Evolutionary conservation across 2,113 vertebrate genomes (phyloP).

Genomic region (Caloenas nicobarica): DNA sequence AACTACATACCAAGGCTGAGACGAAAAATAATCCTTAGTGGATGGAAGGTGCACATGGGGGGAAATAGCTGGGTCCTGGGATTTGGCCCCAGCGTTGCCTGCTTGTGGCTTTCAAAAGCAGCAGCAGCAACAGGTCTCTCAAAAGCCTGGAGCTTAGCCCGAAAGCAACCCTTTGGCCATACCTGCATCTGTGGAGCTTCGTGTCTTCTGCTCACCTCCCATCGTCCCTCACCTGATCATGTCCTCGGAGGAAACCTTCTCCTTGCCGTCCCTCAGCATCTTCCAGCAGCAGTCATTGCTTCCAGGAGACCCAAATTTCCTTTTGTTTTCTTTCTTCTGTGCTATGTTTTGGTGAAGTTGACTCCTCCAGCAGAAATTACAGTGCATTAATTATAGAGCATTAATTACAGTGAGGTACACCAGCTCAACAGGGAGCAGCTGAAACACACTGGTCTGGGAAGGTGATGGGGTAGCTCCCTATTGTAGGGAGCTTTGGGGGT

Average conservation of each 20-base stretch:
- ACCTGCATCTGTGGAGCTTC: neutral
- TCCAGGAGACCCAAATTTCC: neutral
- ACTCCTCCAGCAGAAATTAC: neutral
- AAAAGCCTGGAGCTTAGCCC: neutral
- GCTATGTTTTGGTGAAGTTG: neutral
- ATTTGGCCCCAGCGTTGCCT: neutral
- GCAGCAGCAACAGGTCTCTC: neutral
- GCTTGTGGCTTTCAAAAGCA: neutral
- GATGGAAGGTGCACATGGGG: neutral
- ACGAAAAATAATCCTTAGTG: neutral
- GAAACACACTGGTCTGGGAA: neutral
- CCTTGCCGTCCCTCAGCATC: neutral
- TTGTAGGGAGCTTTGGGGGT: neutral
- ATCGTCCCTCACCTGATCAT: neutral
- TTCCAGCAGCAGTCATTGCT: neutral
- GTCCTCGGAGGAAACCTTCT: neutral
- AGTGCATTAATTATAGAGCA: too few species aligned
- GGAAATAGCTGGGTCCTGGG: neutral
- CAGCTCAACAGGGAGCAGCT: neutral
- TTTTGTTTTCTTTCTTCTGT: neutral
- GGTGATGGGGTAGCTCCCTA: neutral
- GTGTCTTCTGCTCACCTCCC: neutral
- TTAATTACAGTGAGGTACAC: too few species aligned
- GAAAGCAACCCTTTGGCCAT: neutral
- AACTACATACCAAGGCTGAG: neutral